These are phyloP conservation scores for Tragelaphus scriptus DNA, from an alignment of 2,113 vertebrate species.

Conservation along the genomic window DNA sequence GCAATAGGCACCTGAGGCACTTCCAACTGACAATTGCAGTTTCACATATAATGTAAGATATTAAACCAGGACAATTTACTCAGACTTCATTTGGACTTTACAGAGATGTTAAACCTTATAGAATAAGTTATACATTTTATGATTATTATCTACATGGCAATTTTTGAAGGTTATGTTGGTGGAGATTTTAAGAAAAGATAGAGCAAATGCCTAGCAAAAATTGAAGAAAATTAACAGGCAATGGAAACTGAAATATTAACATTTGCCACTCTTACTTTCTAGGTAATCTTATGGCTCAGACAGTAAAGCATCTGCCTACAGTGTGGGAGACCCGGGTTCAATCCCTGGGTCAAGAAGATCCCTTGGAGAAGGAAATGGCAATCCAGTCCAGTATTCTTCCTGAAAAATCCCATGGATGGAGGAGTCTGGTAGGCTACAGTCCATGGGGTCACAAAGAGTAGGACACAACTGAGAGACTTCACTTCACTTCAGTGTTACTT, in stretches of 20 bases:
- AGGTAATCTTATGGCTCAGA: neutral
- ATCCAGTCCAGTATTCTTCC: neutral
- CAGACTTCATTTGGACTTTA: neutral
- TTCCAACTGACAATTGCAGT: neutral
- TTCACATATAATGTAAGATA: neutral
- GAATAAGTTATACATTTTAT: slow-evolving; percentile 39
- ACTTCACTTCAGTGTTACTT: neutral
- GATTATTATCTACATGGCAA: neutral
- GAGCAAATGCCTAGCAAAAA: neutral
- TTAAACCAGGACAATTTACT: neutral
- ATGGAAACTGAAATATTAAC: neutral
- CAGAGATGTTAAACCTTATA: neutral
- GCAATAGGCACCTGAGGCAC: neutral
- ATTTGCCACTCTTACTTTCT: neutral
- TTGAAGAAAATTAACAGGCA: neutral
- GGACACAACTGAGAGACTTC: neutral
- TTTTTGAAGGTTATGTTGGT: neutral
- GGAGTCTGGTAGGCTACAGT: neutral
- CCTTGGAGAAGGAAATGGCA: neutral
- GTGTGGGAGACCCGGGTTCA: neutral
- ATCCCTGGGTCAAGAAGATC: neutral
- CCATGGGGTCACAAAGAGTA: neutral
- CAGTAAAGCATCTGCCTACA: neutral
- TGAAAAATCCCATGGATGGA: neutral
- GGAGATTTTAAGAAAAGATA: neutral